A percentile compares a stretch with the other conserved stretches of the same genome.
phyloP scores from a whole-genome alignment of 2,888 invertebrate species.

The Nipponacmea schrenckii region DNA sequence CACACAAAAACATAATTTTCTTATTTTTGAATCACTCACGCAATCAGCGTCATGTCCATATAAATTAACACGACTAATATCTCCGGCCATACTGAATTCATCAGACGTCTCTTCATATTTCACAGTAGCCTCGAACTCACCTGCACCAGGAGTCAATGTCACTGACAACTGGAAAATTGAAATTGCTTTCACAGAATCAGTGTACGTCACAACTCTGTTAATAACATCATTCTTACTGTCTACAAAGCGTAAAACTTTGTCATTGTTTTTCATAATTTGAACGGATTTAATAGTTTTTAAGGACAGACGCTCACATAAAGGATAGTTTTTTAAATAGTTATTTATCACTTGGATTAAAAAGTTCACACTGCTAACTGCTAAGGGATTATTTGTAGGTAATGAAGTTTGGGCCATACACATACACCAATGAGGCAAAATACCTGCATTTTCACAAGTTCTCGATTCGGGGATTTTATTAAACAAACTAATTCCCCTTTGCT shows the following conservation, averaged over 20 bases:
- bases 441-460: background rate
- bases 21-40: background rate
- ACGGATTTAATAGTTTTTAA: conserved; percentile 21
- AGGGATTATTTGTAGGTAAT: background rate
- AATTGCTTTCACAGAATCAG: background rate
- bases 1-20: conserved; percentile 4
- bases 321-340: background rate
- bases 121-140: background rate
- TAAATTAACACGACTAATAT: conserved; percentile 9
- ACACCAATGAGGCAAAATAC: background rate
- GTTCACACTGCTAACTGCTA: background rate
- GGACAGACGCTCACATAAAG: conserved; percentile 1
- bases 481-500: conserved; percentile 62
- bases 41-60: conserved; percentile 10
- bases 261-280: background rate
- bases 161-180: background rate
- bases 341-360: background rate
- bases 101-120: background rate
- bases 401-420: background rate
- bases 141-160: conserved; percentile 54
- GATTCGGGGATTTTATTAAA: background rate
- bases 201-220: background rate
- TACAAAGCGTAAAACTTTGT: background rate
- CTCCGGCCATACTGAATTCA: conserved; percentile 1
- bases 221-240: background rate